Evolutionary conservation across 2,797 vertebrate genomes (phyloP).

Genomic region (Tachyglossus aculeatus): DNA sequence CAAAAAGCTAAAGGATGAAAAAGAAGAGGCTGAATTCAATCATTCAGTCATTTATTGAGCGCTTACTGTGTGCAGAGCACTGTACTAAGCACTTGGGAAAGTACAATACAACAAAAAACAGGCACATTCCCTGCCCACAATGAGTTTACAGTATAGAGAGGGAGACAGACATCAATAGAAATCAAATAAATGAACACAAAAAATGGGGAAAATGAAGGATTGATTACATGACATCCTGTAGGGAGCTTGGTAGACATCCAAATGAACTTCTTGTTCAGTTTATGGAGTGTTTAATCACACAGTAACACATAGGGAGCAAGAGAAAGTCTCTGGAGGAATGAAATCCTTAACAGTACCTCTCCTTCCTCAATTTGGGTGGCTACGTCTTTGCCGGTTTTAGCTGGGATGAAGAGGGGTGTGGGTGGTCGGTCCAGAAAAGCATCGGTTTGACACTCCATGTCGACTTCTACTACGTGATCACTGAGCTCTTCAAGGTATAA

Average conservation of each 20-base stretch:
- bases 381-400: constrained; percentile 88
- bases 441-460: constrained; percentile 90
- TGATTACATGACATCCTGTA: too few relatives aligned
- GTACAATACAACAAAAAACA: too few relatives aligned
- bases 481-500: constrained; percentile 91
- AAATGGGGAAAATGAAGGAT: too few relatives aligned
- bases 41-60: not conserved
- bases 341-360: constrained; percentile 84
- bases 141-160: too few relatives aligned
- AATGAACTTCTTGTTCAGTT: too few relatives aligned
- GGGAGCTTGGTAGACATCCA: too few relatives aligned
- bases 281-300: not conserved
- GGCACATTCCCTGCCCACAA: too few relatives aligned
- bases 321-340: too few relatives aligned
- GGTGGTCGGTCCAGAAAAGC: constrained; percentile 87
- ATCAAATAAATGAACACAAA: constrained; percentile 21
- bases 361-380: constrained; percentile 91
- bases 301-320: too few relatives aligned
- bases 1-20: constrained; percentile 83
- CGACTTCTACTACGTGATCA: constrained; percentile 74
- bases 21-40: too few relatives aligned
- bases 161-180: too few relatives aligned
- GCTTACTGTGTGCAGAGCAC: not conserved
- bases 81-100: too few relatives aligned
- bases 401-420: constrained; percentile 89